Evolutionary conservation across 2,113 vertebrate species (phyloP), one percentile per base, ranked within the genome.

Genomic region (Callorhinus ursinus): DNA sequence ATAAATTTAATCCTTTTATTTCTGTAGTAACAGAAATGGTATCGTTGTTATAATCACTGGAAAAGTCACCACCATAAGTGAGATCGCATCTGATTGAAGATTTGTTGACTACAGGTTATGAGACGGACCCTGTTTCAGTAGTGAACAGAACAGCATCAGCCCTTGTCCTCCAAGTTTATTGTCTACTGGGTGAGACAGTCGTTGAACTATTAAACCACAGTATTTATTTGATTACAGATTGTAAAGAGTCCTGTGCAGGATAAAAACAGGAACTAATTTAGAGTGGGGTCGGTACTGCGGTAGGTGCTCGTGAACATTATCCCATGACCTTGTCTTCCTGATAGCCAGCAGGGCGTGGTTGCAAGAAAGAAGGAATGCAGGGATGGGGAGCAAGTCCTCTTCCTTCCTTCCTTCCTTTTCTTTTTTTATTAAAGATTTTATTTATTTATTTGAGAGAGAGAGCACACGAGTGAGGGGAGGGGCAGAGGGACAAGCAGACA

Each of bases 1-100:
- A 21, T 86, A 76, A 76, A 61, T 87, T 51, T 77, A 82, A 69
- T 84, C 28, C 19, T 92, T 63, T 92, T 85, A 81, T 74, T 92
- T 86, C 42, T 80, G 7, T 86, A n/a, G 57, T 59, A 76, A 80
- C 74, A 61, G 72, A 67, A 96, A 84, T 84, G 77, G 55, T 74
- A 61, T 42, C 57, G 15, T 71, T 59, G 13, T 96, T 81, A 12
- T 15, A 55, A 53, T 77, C 76, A 89, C 19, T 89, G 7, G 55
- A 53, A 80, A 92, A 76, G 51, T 90, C 55, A n/a, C 93, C 49
- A 16, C 74, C 5, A n/a, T 51, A 77, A 80, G 77, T 33, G 33
- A 79, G 49, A 49, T 76, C 49, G 42, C 26, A 15, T 49, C 42
- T 90, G 46, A n/a, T 53, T 39, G 2, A 14, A 76, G n/a, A 36